Evolutionary conservation across 2,888 invertebrate species (phyloP).

Genomic region (Netelia inedita): DNA sequence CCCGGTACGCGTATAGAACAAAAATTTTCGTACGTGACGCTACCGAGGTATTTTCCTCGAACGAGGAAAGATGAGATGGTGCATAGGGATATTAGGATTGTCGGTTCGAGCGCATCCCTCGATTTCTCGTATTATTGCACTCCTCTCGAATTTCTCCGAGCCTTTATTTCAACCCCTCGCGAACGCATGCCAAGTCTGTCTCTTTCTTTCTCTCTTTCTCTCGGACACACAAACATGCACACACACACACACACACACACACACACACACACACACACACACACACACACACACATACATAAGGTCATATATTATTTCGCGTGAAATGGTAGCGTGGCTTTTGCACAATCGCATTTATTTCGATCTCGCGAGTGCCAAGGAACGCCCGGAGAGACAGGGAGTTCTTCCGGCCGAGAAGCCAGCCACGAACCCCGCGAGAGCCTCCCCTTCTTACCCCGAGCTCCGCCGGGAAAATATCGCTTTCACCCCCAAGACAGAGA

Average conservation of each 20-base stretch:
- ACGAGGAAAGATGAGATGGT: no score
- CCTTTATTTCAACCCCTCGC: neutral
- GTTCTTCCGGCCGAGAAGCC: slow-evolving; percentile 34
- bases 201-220: neutral
- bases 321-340: slow-evolving; percentile 19
- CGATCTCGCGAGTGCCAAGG: slow-evolving; percentile 33
- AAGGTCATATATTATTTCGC: neutral
- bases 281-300: no score
- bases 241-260: neutral
- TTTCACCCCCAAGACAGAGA: neutral
- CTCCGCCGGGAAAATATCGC: neutral
- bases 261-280: no score
- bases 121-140: slow-evolving; percentile 20
- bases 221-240: no score
- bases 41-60: no score
- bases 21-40: no score
- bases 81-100: no score
- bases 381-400: slow-evolving; percentile 18
- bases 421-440: slow-evolving; percentile 34
- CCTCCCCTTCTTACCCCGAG: slow-evolving; percentile 3
- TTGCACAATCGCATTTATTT: slow-evolving; percentile 51
- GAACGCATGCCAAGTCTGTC: neutral
- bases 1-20: no score
- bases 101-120: slow-evolving; percentile 19
- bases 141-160: slow-evolving; percentile 26